Base-by-base conservation (phyloP, 2,113 vertebrate species). In the Atlantisia rogersi region DNA sequence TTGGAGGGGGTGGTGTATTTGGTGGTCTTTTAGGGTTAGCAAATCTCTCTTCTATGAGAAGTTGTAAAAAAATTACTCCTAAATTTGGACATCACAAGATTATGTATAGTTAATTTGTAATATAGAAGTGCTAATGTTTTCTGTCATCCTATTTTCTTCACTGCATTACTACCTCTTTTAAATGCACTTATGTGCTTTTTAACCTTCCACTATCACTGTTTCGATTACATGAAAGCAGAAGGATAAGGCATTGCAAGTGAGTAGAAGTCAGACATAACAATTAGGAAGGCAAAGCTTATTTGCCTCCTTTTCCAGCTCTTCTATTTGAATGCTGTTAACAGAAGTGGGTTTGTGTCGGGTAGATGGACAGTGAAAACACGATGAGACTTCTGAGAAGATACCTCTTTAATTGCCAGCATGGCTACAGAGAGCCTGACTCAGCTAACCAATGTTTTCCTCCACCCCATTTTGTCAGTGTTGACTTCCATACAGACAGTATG, bases 101-200 rank as follows among this genome's bases (percentile, higher is more conserved):
- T 93, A 10, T 70, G 8, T 22, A 3, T 19, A 32, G 16, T 40
- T 15, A 56, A 10, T 90, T 67, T 77, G 46, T 86, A 89, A 32
- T 58, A 75, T 82, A 50, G 76, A 94, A 82, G 31, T 84, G 28
- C 12, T 78, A 67, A 46, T 88, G 15, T 7, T 94, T 96, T 95
- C 73, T 4, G 0, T 48, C 29, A 76, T 13, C 12, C 5, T 70
- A 0, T 1, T 20, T 80, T 69, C 69, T 46, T 5, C 5, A 5
- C 7, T 64, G 20, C 6, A 11, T 81, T 86, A 42, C 52, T 4
- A 53, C 25, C 4, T 79, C 35, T 64, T 82, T 92, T 58, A 78
- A 77, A 86, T 80, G 44, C 44, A 35, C 2, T 17, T 60, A 20
- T 1, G 82, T 74, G 29, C 6, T 71, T 85, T 77, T 68, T 87